phyloP scores from a whole-genome alignment of 2,888 invertebrate genomes.

The Nemotelus pantherinus region DNA sequence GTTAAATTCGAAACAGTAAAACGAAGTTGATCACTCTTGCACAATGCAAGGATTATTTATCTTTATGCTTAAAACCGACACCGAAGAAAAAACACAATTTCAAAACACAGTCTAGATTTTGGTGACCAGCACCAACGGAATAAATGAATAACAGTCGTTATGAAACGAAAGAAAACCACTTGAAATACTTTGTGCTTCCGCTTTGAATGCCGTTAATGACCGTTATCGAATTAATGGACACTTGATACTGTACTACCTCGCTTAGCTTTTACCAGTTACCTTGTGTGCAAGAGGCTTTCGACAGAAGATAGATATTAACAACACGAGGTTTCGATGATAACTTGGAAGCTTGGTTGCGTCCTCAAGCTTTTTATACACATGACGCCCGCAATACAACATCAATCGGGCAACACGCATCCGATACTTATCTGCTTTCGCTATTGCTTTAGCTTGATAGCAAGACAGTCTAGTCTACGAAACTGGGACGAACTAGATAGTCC shows the following conservation, averaged over 20 bases:
- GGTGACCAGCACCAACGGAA: too few species aligned
- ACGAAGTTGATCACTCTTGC: background rate
- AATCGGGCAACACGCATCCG: slow-evolving; percentile 29
- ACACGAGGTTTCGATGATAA: slow-evolving; percentile 46
- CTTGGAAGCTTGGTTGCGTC: slow-evolving; percentile 42
- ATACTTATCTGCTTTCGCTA: slow-evolving; percentile 33
- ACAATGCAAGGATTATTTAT: background rate
- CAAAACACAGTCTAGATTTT: too few species aligned
- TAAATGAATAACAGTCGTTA: too few species aligned
- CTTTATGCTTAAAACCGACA: too few species aligned
- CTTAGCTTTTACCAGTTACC: slow-evolving; percentile 24
- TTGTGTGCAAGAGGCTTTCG: background rate
- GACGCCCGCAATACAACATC: background rate
- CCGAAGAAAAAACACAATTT: too few species aligned
- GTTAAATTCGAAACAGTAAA: background rate
- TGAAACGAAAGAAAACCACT: too few species aligned
- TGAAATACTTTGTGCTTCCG: too few species aligned
- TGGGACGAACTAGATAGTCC: background rate
- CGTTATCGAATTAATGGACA: slow-evolving; percentile 28
- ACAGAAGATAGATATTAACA: slow-evolving; percentile 42
- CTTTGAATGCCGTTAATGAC: slow-evolving; percentile 14
- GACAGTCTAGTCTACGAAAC: background rate
- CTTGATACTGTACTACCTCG: slow-evolving; percentile 18
- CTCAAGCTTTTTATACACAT: slow-evolving; percentile 45
- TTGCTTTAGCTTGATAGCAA: background rate